Base-by-base conservation (phyloP, 1,140 invertebrate species). In the Mactra quadrangularis region DNA sequence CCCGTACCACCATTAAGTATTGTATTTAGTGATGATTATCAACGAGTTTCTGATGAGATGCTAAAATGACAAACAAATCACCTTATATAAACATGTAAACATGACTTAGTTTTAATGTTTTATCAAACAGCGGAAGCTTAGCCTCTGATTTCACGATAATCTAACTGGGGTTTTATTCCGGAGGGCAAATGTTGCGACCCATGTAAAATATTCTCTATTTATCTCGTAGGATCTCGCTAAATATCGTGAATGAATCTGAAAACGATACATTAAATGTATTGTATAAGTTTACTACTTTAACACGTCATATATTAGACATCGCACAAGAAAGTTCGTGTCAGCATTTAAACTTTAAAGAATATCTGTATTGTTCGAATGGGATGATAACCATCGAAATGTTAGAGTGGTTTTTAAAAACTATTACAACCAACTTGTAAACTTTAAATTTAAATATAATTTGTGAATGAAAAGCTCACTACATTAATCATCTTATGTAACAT, bases 121-220 rank as follows among this genome's bases (percentile, higher is more conserved):
- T 25, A 64, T 50, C 53, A 27, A 50, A 25, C 11, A 66, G 50
- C 59, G 75, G 75, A 77, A 77, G 31, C 60, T 27, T n/a, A 4
- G 45, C 29, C 31, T 77, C 62, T 77, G 75, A 77, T 77, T 77
- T 77, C 75, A 66, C 38, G 75, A 77, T 77, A 76, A 77, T 55
- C 33, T n/a, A 4, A 11, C 17, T 41, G 15, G 15, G 35, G 7
- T 35, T n/a, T 77, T 64, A 62, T 29, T 62, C 52, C 27, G 27
- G 29, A 41, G 59, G 45, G 17, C 38, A 62, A 77, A 77, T 47
- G 59, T 59, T 35, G 17, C 59, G 74, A 77, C 74, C 74, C 38
- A 17, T 31, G 31, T 31, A 55, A 62, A 60, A 62, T 33, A 27
- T 35, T 25, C 22, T 6, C 15, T 35, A 22, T 33, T 77, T 77